Conservation (phyloP, 2,888 invertebrate genomes). For the Agonopterix alstromeriana region DNA sequence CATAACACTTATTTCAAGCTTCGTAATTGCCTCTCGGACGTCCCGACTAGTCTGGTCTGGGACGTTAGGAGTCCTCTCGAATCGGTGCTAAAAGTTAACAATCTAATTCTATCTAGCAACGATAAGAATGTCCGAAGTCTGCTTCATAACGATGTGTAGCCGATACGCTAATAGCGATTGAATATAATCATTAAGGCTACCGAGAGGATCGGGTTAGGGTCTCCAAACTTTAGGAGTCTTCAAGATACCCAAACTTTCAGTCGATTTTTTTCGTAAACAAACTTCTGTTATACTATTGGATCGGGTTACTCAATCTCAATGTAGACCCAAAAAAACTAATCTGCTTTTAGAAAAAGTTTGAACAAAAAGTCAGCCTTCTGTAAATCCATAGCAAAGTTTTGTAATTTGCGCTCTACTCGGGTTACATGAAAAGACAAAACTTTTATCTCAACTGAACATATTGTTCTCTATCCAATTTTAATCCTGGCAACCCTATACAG, state of each 20-base stretch:
- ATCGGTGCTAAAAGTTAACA: conserved; percentile 7
- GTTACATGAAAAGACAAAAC: background rate
- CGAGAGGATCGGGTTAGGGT: background rate
- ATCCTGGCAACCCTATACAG: background rate
- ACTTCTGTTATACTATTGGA: no score
- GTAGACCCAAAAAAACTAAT: no score
- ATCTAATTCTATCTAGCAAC: conserved; percentile 10
- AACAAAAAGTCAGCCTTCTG: no score
- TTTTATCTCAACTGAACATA: no score
- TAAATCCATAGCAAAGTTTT: no score
- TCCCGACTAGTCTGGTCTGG: background rate
- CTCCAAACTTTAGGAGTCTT: conserved; percentile 8
- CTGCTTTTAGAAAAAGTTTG: no score
- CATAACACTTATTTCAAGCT: conserved; percentile 1
- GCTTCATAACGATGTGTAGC: conserved; percentile 12
- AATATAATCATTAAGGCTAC: conserved; percentile 51
- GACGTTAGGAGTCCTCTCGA: background rate
- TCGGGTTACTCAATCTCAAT: no score
- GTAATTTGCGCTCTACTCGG: background rate
- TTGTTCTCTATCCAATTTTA: no score
- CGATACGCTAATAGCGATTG: conserved; percentile 30
- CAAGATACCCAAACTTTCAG: conserved; percentile 5
- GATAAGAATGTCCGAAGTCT: background rate
- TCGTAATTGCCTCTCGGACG: conserved; percentile 1
- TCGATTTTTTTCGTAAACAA: no score